Conservation (phyloP, 30 jellyfish, hydroid and myxozoan genomes). For the Sanderia malayensis region DNA sequence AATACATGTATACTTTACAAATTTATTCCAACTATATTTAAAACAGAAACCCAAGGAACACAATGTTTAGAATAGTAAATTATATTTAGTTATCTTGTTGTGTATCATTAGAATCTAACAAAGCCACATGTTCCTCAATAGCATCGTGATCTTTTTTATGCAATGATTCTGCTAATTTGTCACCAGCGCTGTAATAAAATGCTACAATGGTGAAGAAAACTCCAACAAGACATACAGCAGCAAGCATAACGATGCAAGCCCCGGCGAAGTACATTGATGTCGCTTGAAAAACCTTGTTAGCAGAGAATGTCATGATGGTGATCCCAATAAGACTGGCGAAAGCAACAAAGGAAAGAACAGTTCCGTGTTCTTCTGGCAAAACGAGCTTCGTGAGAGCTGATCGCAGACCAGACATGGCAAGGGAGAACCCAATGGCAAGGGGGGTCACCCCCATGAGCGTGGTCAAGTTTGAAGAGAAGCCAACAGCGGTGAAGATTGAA, state of each 20-base stretch:
- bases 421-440: constrained; percentile 45
- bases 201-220: background rate
- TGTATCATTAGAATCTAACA: background rate
- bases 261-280: constrained; percentile 58
- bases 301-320: constrained; percentile 37
- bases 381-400: constrained; percentile 53
- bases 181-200: background rate
- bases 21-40: too few species aligned
- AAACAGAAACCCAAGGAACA: too few species aligned
- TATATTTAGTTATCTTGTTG: background rate
- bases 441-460: constrained; percentile 18
- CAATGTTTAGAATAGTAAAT: background rate
- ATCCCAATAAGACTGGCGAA: constrained; percentile 34
- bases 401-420: constrained; percentile 50
- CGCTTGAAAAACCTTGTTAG: constrained; percentile 29
- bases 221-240: background rate
- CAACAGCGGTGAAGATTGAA: constrained; percentile 32
- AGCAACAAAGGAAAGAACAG: constrained; percentile 47
- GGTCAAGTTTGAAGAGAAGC: constrained; percentile 8
- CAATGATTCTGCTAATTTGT: background rate
- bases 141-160: too few species aligned
- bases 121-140: background rate
- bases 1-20: too few species aligned
- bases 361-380: constrained; percentile 36
- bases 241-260: constrained; percentile 36